Percentiles rank a stretch among this genome's conserved stretches.
Evolutionary conservation across 2,797 vertebrate genomes (phyloP).

Genomic region (Catostomus latipinnis): DNA sequence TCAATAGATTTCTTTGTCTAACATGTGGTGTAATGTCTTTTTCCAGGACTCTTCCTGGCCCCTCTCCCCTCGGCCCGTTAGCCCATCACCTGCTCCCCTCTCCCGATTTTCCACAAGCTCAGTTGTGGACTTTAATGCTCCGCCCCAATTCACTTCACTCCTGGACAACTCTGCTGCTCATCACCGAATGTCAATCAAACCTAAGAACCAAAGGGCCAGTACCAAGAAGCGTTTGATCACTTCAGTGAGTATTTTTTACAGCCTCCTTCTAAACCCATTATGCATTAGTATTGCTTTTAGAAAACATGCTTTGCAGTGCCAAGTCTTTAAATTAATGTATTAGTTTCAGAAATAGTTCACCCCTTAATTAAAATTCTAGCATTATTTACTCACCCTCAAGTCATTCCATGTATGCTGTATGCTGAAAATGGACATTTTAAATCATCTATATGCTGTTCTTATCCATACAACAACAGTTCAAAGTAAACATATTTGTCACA

Average conservation of each 20-base stretch:
- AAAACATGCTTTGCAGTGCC: too few species aligned
- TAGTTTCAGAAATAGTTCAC: too few species aligned
- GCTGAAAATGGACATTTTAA: too few species aligned
- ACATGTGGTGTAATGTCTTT: conserved; percentile 26
- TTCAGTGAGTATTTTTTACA: conserved; percentile 72
- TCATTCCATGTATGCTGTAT: too few species aligned
- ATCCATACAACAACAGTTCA: too few species aligned
- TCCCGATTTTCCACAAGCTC: conserved; percentile 60
- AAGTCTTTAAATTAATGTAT: too few species aligned
- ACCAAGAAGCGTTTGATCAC: conserved; percentile 77
- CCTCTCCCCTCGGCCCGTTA: conserved; percentile 69
- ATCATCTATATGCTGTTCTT: too few species aligned
- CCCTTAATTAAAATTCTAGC: too few species aligned
- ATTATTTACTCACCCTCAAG: too few species aligned
- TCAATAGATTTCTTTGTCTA: neutral
- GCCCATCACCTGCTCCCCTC: conserved; percentile 52
- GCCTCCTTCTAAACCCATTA: neutral
- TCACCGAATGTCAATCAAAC: conserved; percentile 92
- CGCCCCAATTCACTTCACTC: conserved; percentile 80
- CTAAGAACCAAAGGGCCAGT: conserved; percentile 87
- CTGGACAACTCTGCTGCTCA: conserved; percentile 94
- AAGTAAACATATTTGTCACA: too few species aligned
- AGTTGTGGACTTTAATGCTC: conserved; percentile 81
- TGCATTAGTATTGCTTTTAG: neutral
- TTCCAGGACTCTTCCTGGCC: conserved; percentile 70